A percentile compares a stretch with the other conserved stretches of the same genome.
Conservation (phyloP, 2,888 invertebrate genomes). For the Oeneis ivallda region DNA sequence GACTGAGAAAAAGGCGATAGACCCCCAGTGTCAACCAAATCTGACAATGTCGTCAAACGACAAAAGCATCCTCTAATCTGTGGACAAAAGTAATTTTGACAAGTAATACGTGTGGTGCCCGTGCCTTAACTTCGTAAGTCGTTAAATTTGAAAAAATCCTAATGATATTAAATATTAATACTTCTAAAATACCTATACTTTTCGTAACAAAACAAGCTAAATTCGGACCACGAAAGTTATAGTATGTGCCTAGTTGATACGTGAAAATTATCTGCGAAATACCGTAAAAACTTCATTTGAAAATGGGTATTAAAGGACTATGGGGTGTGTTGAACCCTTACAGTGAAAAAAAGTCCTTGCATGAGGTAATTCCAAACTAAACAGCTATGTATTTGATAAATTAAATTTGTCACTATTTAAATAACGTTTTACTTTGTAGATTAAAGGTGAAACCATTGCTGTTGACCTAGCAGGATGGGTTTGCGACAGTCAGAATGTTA, state of each 20-base stretch:
- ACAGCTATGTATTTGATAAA: background rate
- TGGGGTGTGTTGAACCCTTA: constrained; percentile 91
- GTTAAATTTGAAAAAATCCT: no score
- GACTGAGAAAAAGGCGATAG: no score
- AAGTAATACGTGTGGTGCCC: no score
- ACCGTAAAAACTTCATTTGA: constrained; percentile 10
- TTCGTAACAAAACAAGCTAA: no score
- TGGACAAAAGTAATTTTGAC: no score
- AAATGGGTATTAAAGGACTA: constrained; percentile 94
- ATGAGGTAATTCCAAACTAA: constrained; percentile 78
- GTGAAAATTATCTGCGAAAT: background rate
- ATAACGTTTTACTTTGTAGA: constrained; percentile 48
- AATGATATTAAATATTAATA: no score
- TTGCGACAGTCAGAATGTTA: constrained; percentile 91
- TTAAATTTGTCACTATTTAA: constrained; percentile 13
- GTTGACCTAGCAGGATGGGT: constrained; percentile 96
- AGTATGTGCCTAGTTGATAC: background rate
- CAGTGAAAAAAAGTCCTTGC: constrained; percentile 88
- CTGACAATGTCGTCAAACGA: no score
- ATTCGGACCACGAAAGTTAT: no score
- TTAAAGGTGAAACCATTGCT: constrained; percentile 89
- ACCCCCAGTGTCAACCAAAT: no score
- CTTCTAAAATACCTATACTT: no score
- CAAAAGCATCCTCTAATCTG: no score
- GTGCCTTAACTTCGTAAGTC: no score